These are phyloP conservation scores for Lagopus muta DNA, from an alignment of 2,113 vertebrate genomes.

Conservation along the genomic window DNA sequence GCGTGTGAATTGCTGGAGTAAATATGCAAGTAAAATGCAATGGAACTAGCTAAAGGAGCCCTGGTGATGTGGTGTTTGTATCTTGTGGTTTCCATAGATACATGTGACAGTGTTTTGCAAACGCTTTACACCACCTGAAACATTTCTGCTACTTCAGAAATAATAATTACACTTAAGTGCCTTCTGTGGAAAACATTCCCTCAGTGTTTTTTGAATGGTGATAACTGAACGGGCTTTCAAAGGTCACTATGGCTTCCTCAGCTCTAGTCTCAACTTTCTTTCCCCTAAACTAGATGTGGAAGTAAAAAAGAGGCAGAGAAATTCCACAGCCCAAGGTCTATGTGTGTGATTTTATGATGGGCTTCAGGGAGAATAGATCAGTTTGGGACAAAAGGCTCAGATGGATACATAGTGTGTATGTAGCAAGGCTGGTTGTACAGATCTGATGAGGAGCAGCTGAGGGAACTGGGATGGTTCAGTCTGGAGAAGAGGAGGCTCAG, in stretches of 20 bases:
- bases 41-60: background rate
- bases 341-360: background rate
- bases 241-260: background rate
- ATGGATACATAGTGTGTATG: rapidly evolving
- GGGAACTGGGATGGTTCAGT: no score
- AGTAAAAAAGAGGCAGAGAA: background rate
- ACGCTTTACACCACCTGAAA: background rate
- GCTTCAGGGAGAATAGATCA: background rate
- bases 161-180: background rate
- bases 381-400: background rate
- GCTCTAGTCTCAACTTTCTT: background rate
- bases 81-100: background rate
- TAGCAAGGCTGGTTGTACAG: background rate
- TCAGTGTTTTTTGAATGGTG: background rate
- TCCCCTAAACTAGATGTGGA: no score
- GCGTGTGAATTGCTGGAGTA: background rate
- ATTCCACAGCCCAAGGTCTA: background rate
- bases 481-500: no score
- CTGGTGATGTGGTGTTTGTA: background rate
- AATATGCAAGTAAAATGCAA: background rate
- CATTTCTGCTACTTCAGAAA: background rate
- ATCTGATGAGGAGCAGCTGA: no score
- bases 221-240: background rate
- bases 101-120: background rate
- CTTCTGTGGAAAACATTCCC: background rate